These are phyloP conservation scores for Turdus rufiventris DNA, from an alignment of 2,113 vertebrate genomes.

Conservation along the genomic window DNA sequence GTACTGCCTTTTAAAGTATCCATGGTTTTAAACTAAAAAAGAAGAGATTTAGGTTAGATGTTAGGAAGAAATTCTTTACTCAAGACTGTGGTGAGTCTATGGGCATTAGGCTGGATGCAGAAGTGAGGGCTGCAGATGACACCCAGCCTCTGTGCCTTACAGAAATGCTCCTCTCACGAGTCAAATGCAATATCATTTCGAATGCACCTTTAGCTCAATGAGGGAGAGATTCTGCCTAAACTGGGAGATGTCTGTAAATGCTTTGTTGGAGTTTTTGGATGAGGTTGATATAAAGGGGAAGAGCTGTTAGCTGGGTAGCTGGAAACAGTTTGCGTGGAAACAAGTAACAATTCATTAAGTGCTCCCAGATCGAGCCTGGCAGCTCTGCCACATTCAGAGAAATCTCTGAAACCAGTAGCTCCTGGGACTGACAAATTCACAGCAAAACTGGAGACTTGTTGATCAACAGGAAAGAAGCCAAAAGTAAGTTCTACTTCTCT, in stretches of 20 bases:
- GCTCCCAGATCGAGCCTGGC: background rate
- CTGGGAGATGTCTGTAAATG: background rate
- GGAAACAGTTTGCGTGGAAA: background rate
- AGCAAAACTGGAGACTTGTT: background rate
- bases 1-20: background rate
- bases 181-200: background rate
- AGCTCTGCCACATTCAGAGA: background rate
- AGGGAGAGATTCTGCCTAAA: background rate
- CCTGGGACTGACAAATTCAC: background rate
- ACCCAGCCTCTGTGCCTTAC: background rate
- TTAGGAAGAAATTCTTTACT: no score
- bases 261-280: background rate
- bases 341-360: background rate
- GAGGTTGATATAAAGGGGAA: background rate
- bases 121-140: background rate
- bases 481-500: background rate
- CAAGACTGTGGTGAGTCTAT: background rate
- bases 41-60: no score
- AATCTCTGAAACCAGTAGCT: background rate
- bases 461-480: background rate
- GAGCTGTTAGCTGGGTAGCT: background rate
- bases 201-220: background rate
- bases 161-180: background rate
- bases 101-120: background rate
- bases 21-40: no score